A percentile compares a stretch with the other conserved stretches of the same genome.
phyloP scores from a whole-genome alignment of 1,140 invertebrate genomes.

The Eumaeus atala region DNA sequence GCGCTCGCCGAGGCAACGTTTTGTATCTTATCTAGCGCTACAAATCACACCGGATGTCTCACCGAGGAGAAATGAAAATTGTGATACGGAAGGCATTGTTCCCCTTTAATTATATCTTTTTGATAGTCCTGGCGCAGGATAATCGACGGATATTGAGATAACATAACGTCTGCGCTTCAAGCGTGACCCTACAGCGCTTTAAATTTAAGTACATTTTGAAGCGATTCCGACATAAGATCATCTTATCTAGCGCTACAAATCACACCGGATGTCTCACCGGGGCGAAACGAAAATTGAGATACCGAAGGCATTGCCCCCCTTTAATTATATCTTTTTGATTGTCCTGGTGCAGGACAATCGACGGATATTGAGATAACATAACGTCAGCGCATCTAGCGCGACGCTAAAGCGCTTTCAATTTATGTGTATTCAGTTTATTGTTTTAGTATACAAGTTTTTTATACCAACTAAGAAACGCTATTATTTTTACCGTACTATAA shows the following conservation, averaged over 20 bases:
- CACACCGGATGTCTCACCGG: constrained; percentile 62
- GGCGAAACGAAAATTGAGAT: constrained; percentile 70
- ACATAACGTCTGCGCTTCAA: too few relatives aligned
- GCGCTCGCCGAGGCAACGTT: constrained; percentile 13
- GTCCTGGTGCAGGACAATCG: constrained; percentile 54
- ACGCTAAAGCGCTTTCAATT: too few relatives aligned
- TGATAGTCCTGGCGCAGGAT: constrained; percentile 60
- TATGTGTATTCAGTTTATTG: too few relatives aligned
- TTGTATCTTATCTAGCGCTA: constrained; percentile 64
- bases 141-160: constrained; percentile 31
- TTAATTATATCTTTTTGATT: constrained; percentile 69
- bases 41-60: constrained; percentile 66
- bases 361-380: constrained; percentile 19
- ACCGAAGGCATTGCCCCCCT: constrained; percentile 63
- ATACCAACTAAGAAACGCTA: too few relatives aligned
- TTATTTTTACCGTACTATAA: too few relatives aligned
- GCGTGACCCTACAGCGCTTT: too few relatives aligned
- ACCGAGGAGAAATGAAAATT: constrained; percentile 67
- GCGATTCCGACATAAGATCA: too few relatives aligned
- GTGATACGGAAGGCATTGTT: constrained; percentile 66
- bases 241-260: constrained; percentile 57
- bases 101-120: constrained; percentile 67
- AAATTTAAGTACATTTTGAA: too few relatives aligned
- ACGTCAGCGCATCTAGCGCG: too few relatives aligned
- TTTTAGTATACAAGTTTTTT: too few relatives aligned